Evolutionary conservation across 2,113 vertebrate species (phyloP).

Genomic region (Megaceryle maxima): DNA sequence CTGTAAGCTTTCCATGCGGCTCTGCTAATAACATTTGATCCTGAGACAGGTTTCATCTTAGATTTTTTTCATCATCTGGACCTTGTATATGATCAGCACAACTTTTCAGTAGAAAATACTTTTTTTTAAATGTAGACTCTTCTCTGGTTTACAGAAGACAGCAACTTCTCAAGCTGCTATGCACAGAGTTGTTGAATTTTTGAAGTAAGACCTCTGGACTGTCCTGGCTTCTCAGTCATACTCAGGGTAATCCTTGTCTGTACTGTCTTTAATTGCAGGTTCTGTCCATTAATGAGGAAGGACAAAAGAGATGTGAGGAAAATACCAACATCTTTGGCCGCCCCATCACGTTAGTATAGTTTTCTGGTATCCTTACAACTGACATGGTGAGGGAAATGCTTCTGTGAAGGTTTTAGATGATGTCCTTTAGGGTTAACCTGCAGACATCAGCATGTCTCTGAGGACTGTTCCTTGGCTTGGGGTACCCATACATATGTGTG

Average conservation of each 20-base stretch:
- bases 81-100: background rate
- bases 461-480: background rate
- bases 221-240: background rate
- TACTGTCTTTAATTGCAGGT: constrained; percentile 68
- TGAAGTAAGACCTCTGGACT: background rate
- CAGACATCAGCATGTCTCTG: background rate
- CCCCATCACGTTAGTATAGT: constrained; percentile 80
- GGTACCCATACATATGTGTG: background rate
- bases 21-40: background rate
- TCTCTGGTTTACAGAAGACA: background rate
- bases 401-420: background rate
- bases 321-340: constrained; percentile 79
- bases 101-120: background rate
- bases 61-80: background rate
- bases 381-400: background rate
- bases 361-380: background rate
- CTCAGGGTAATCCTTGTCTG: background rate
- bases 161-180: background rate
- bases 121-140: background rate
- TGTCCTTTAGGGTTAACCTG: background rate
- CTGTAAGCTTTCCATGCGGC: background rate
- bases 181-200: background rate
- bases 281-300: constrained; percentile 84
- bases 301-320: constrained; percentile 84
- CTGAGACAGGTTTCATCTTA: background rate